Evolutionary conservation across 2,888 invertebrate species (phyloP), one percentile per base, ranked within the genome.

Genomic region (Homarus gammarus): DNA sequence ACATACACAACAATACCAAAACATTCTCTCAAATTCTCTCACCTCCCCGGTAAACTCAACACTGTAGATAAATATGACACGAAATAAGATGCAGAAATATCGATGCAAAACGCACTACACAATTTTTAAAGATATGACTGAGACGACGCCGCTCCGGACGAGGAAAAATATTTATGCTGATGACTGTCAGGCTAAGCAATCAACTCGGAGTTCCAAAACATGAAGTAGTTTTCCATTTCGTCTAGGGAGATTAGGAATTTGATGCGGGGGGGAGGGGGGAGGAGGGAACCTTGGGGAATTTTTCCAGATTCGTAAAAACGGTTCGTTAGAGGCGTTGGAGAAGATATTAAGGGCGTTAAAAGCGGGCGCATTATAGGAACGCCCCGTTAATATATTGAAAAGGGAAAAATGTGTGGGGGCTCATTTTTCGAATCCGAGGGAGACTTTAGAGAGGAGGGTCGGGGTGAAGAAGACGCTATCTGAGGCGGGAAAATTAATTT

Each of bases 221-320:
- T 90, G 87, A 90, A 90, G 90, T 83, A 90, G 90, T 87, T 90
- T 90, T 90, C 90, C 86, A 87, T 90, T 87, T 87, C 90, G 87
- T 87, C 90, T 86, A 72, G 87, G 87, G 83, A 87, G 90, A 90
- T 90, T 90, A 90, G 87, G 90, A 90, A 90, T 90, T 86, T 87
- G 90, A 90, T 83, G 86, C 87, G 90, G 61, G 75, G 78, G 82
- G 75, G n/a, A n/a, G n/a, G n/a, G n/a, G n/a, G n/a, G n/a, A n/a
- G n/a, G n/a, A n/a, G n/a, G n/a, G n/a, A 70, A 61, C 51, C 68
- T 75, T 75, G 33, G 78, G 83, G 84, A 87, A 56, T 87, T 81
- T 79, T 38, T 51, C 10, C 22, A 68, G 78, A 87, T 87, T 87
- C 87, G 87, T 79, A 87, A 87, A 87, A 70, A 70, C 87, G 87